Evolutionary conservation across 2,888 invertebrate species (phyloP), one percentile per base, ranked within the genome.

Genomic region (Ormyrus rosae): DNA sequence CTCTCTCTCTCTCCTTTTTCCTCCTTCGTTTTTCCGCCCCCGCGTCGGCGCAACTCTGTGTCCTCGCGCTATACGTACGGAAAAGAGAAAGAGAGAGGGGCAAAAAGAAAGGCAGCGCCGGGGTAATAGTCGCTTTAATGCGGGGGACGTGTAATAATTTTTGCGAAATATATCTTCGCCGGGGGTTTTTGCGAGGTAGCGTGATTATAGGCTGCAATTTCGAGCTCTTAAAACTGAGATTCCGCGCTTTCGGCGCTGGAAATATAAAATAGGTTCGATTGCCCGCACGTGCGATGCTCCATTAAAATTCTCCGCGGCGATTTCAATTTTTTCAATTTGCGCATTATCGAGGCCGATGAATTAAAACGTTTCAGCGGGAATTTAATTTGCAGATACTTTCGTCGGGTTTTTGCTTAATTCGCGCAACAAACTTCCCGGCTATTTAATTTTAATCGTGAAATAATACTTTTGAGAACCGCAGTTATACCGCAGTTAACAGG

Each of bases 101-200:
- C 34, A 34, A 34, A 34, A 34, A 34, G 34, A 34, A 34, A 34
- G 34, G 4, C 34, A 34, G 34, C 34, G 34, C 2, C 34, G 34
- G 34, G 34, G 34, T 34, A 34, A 34, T 34, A 60, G 56, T 10
- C n/a, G 45, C 46, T 60, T 67, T 58, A 78, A 68, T 53, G 71
- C 50, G 46, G 9, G 51, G 61, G 48, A 58, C 78, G 60, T 67
- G 78, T 78, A 65, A 78, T 71, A 78, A 72, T 78, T 78, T 78
- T 78, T 60, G 58, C 71, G 10, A 53, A 78, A 78, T 71, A 65
- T 56, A 67, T 71, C 50, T 64, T 65, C 64, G 61, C 76, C 13
- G 60, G 9, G 6, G 19, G 69, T 63, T 34, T 34, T 76, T 76
- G 76, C 48, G 61, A 34, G 34, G 34, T 3, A 13, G 7, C 69